Percentiles rank a stretch among this genome's conserved stretches.
phyloP scores from a whole-genome alignment of 2,797 vertebrate species.

The Ctenopoma multispine region DNA sequence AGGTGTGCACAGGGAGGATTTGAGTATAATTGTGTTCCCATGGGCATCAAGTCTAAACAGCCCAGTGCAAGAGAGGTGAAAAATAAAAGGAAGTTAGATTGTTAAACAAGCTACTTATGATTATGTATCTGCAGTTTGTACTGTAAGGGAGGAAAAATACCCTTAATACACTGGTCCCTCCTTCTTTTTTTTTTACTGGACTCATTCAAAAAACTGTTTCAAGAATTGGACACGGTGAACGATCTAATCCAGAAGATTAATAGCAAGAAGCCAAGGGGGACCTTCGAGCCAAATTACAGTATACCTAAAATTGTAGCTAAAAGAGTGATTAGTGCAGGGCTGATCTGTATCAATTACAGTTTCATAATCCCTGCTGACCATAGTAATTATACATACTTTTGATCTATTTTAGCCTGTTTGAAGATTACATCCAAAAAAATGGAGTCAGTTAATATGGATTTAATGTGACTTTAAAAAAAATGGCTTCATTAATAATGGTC shows the following conservation, averaged over 20 bases:
- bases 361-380: constrained; percentile 82
- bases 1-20: constrained; percentile 5
- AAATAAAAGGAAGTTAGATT: constrained; percentile 35
- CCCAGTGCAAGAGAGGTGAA: constrained; percentile 16
- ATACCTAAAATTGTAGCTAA: constrained; percentile 75
- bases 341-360: constrained; percentile 81
- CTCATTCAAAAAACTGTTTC: constrained; percentile 55
- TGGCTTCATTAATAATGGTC: constrained; percentile 64
- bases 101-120: constrained; percentile 44
- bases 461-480: constrained; percentile 66
- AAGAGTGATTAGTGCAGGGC: constrained; percentile 80
- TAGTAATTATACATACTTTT: constrained; percentile 81
- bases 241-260: constrained; percentile 78
- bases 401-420: constrained; percentile 76
- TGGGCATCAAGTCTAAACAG: constrained; percentile 27
- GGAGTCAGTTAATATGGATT: constrained; percentile 70
- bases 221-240: constrained; percentile 71
- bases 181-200: constrained; percentile 36
- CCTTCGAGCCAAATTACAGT: constrained; percentile 74
- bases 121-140: constrained; percentile 7
- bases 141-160: constrained; percentile 19
- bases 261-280: constrained; percentile 76
- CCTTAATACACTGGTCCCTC: constrained; percentile 41
- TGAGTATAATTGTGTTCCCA: constrained; percentile 26
- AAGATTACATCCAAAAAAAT: constrained; percentile 75